Percentiles rank a stretch among this genome's conserved stretches.
These are phyloP conservation scores for Lepus timidus DNA, from an alignment of 2,113 vertebrate genomes.

Conservation along the genomic window DNA sequence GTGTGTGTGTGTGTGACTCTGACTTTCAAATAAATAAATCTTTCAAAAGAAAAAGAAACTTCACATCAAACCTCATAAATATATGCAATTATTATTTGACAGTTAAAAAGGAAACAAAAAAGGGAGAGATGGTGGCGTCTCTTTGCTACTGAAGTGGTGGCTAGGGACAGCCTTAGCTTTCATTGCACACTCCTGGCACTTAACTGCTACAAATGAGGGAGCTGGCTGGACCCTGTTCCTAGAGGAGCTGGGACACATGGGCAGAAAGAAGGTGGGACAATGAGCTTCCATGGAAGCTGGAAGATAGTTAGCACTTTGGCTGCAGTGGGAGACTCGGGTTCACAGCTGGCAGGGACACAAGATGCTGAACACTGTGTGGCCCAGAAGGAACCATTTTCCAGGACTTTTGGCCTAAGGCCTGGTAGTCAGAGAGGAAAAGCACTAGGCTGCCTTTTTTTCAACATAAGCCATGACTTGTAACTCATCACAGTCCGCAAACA, in stretches of 20 bases:
- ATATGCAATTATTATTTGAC: too few species aligned
- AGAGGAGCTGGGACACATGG: neutral
- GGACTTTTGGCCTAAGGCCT: neutral
- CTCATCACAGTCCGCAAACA: neutral
- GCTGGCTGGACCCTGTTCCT: neutral
- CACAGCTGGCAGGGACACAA: neutral
- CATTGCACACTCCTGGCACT: neutral
- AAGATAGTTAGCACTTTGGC: too few species aligned
- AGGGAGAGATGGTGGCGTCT: neutral
- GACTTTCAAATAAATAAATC: too few species aligned
- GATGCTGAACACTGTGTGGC: neutral
- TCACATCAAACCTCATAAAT: too few species aligned
- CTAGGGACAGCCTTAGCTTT: neutral
- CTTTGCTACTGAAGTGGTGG: neutral
- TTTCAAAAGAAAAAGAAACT: too few species aligned
- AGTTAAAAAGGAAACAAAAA: too few species aligned
- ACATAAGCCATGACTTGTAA: neutral
- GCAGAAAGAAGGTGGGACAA: too few species aligned
- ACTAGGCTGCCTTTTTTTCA: neutral
- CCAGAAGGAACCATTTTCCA: neutral
- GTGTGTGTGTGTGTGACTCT: neutral
- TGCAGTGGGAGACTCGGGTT: too few species aligned
- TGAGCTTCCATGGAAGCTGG: neutral
- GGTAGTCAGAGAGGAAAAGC: neutral
- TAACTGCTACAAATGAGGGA: neutral